Base-by-base conservation (phyloP, 1,140 invertebrate genomes). In the Eulimnadia texana region DNA sequence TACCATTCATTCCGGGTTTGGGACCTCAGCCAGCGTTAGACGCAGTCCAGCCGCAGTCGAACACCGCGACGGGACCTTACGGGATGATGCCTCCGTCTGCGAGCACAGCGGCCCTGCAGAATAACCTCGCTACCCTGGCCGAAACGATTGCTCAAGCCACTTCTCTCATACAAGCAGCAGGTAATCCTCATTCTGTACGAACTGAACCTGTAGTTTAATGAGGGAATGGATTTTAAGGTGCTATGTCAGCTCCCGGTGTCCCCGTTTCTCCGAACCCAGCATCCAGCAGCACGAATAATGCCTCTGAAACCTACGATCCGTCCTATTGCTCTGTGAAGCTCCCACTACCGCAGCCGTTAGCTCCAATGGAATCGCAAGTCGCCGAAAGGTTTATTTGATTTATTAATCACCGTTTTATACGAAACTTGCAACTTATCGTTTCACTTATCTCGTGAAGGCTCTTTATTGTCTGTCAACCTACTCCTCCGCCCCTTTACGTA, bases 381-480 rank as follows among this genome's bases (percentile, higher is more conserved):
- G 80, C 77, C 11, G 82, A 85, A 68, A 76, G 81, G 72, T 77
- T 68, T 51, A 25, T 28, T 25, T 29, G 23, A 50, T 73, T 29
- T 73, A 6, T 47, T 33, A n/a, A 47, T n/a, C 42, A 2, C 10
- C 33, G 23, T 60, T 54, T 57, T 56, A 55, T 27, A 66, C 49
- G 27, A 24, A 11, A 16, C 19, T 22, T 50, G 6, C n/a, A 24
- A 60, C 42, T 23, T 23, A 19, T 60, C n/a, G 22, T 13, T 20
- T 60, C 20, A 54, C 19, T 2, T 53, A 50, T 54, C 13, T 62
- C 60, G 67, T 71, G 6, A 62, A 75, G 82, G 66, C 80, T 80
- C 66, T 86, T 88, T 66, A 82, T 89, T 64, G 83, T 88, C n/a
- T 90, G 82, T 67, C 84, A 87, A 55, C 88, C 88, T 16, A 78